Percentiles rank a stretch among this genome's conserved stretches.
Conservation (phyloP, 2,113 vertebrate genomes). For the Egretta garzetta region DNA sequence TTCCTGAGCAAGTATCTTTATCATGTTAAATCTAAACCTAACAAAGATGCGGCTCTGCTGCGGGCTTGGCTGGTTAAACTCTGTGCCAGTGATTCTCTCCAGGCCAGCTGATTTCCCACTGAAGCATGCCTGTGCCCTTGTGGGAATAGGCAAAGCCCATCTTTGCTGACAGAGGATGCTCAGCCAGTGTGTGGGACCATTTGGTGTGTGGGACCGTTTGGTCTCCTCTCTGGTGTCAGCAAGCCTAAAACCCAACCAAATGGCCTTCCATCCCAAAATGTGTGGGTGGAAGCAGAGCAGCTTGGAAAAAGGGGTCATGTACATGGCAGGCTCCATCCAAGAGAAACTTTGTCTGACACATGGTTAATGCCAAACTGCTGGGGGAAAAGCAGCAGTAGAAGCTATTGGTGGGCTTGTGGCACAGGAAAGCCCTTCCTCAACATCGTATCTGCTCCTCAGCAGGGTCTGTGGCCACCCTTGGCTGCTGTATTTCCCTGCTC, state of each 20-base stretch:
- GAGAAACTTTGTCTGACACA: background rate
- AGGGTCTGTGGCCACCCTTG: background rate
- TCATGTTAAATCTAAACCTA: background rate
- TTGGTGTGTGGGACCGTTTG: background rate
- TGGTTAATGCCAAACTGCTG: background rate
- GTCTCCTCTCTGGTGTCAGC: background rate
- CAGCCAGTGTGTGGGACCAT: background rate
- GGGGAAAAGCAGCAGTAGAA: background rate
- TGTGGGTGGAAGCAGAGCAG: background rate
- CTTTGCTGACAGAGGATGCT: background rate
- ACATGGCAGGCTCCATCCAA: background rate
- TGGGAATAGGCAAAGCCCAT: background rate
- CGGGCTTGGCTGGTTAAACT: background rate
- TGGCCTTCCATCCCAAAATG: background rate
- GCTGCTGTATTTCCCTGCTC: background rate
- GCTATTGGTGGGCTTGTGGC: background rate
- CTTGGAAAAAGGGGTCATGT: background rate
- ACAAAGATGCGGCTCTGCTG: background rate
- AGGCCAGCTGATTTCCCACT: background rate
- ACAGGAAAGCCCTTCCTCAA: background rate
- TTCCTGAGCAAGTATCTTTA: background rate
- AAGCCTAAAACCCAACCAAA: background rate
- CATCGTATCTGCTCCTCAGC: background rate
- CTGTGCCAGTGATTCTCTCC: background rate
- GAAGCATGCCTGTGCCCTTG: background rate